Percentiles rank a stretch among this genome's conserved stretches.
phyloP scores from a whole-genome alignment of 2,113 vertebrate genomes.

The Perca fluviatilis region DNA sequence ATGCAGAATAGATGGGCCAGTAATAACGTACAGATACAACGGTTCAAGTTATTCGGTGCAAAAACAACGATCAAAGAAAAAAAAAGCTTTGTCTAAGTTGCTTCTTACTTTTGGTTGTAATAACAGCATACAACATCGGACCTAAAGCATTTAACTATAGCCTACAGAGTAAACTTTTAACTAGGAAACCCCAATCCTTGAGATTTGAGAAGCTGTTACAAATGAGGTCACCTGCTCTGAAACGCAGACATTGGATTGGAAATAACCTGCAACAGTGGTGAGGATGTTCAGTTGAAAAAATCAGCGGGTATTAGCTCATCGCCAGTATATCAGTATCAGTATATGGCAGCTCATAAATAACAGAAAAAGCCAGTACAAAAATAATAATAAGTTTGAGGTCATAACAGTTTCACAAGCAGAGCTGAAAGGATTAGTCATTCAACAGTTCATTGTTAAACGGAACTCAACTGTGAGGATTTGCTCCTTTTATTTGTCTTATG shows the following conservation, averaged over 20 bases:
- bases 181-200: neutral
- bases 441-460: no score
- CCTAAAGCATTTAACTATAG: neutral
- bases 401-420: neutral
- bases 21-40: conserved; percentile 18
- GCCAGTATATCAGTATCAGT: no score
- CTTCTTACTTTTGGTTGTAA: neutral
- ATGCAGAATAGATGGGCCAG: conserved; percentile 1
- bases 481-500: no score
- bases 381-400: no score
- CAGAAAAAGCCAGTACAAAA: no score
- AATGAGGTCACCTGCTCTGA: neutral
- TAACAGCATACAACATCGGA: no score
- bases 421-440: neutral
- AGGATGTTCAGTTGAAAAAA: no score
- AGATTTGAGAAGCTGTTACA: neutral
- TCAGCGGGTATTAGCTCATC: no score
- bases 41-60: neutral
- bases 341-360: no score
- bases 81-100: neutral
- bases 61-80: neutral
- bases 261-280: neutral
- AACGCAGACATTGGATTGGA: neutral
- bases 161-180: neutral
- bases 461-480: no score